Evolutionary conservation across 2,113 vertebrate species (phyloP), one percentile per base, ranked within the genome.

Genomic region (Phocoena sinus): DNA sequence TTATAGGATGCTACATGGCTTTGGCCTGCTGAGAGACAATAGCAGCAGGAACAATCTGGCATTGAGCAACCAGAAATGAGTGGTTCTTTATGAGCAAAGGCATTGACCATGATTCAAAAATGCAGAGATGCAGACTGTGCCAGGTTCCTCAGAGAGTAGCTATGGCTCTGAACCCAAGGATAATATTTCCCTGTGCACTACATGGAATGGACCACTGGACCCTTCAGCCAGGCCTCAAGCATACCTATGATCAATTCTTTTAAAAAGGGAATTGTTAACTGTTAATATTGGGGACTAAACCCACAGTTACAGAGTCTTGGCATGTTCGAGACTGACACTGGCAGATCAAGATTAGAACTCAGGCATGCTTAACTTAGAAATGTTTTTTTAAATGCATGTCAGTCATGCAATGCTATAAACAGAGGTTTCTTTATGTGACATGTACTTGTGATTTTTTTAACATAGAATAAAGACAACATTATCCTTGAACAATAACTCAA

Each of bases 101-200:
- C 58, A 84, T 14, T 96, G 90, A 97, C 79, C 76, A 80, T 91
- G 95, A 95, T 84, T 96, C 80, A 83, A 94, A 96, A 84, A 84
- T 73, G 73, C 86, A 97, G 86, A 65, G 41, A 58, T 62, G 38
- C 44, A 88, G 80, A 76, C 25, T 67, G 58, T 86, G 89, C 89
- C 97, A 97, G 80, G 58, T 67, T 92, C 68, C 86, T 6, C 28
- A 76, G 77, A 86, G 44, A 91, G 36, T 2, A 60, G 36, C 53
- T 58, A 36, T 68, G 70, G 36, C 17, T 86, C 28, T 53, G 88
- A 80, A 65, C 8, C 33, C 28, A 77, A 88, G 70, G 58, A 41
- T 71, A 62, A 23, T 60, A 83, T 44, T 89, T 92, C 63, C 53
- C 53, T 56, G 3, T 31, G 17, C 91, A 31, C 17, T 73, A 56